Evolutionary conservation across 2,888 invertebrate species (phyloP).

Genomic region (Dexiosoma caninum): DNA sequence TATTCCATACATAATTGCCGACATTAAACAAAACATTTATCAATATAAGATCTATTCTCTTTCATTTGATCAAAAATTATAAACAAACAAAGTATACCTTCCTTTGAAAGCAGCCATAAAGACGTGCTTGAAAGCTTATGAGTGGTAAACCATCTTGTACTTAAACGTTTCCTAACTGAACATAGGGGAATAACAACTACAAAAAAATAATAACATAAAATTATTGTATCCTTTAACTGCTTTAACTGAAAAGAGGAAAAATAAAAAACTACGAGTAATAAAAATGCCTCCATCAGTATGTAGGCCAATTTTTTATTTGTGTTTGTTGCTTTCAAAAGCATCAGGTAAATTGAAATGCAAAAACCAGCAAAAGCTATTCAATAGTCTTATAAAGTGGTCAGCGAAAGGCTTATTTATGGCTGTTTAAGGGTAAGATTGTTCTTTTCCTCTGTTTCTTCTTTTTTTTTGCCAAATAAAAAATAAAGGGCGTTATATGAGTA

Average conservation of each 20-base stretch:
- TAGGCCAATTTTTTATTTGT: conserved; percentile 19
- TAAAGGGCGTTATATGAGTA: neutral
- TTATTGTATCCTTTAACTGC: no score
- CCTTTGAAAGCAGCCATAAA: conserved; percentile 11
- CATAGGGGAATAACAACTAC: conserved; percentile 22
- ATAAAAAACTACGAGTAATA: no score
- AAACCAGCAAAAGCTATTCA: neutral
- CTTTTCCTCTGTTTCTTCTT: neutral
- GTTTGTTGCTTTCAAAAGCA: conserved; percentile 1
- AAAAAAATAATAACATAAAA: no score
- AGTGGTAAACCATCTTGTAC: neutral
- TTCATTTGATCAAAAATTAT: no score
- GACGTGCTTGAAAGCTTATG: conserved; percentile 22
- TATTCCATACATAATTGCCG: no score
- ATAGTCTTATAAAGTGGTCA: conserved; percentile 15
- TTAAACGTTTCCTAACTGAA: conserved; percentile 28
- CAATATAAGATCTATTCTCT: no score
- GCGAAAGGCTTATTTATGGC: conserved; percentile 2
- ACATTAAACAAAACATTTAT: no score
- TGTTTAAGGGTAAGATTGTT: neutral
- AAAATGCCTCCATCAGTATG: no score
- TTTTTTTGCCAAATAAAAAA: neutral
- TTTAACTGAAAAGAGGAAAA: neutral
- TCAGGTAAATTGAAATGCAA: conserved; percentile 45
- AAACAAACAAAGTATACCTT: no score